Evolutionary conservation across 2,888 invertebrate genomes (phyloP), one percentile per base, ranked within the genome.

Genomic region (Hydropsyche betteni): DNA sequence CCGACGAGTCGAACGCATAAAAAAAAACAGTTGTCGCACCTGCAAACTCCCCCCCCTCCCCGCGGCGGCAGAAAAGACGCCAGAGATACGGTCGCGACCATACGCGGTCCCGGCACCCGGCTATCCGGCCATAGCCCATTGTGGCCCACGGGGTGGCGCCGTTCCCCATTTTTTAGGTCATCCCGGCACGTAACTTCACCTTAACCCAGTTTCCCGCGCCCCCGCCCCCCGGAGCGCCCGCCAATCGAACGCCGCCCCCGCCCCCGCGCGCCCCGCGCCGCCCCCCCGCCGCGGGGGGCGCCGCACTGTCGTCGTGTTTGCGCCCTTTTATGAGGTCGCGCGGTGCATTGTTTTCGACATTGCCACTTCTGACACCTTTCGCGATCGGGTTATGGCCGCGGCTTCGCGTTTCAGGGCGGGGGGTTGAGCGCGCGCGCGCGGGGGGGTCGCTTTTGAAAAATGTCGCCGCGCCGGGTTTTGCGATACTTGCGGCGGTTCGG

Each of bases 101-200:
- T n/a, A n/a, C 51, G 55, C 16, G n/a, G 64, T 24, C 34, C 64
- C 64, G 10, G 10, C 36, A 36, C 68, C 68, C 68, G 68, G 69
- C 38, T 50, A 51, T 50, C 50, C 64, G 64, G 64, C 64, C 34
- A 64, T 12, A 36, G 34, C 36, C 53, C 70, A 33, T 70, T 53
- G 70, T 52, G 73, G 61, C 33, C 36, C 73, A n/a, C 16, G 12
- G 64, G 12, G 73, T 55, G 69, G 74, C 24, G 51, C 74, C 69
- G 34, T 69, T 53, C 74, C 44, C 61, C 38, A 61, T 74, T 74
- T 76, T 74, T 76, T 76, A 64, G 76, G 76, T 76, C 76, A 76
- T 73, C 50, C 68, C 74, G 52, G 69, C 68, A 64, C 74, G 58
- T 44, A 38, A 70, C 58, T 68, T 76, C 74, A 76, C 76, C 76